Evolutionary conservation across 2,797 vertebrate species (phyloP), one percentile per base, ranked within the genome.

Genomic region (Hippoglossus hippoglossus): DNA sequence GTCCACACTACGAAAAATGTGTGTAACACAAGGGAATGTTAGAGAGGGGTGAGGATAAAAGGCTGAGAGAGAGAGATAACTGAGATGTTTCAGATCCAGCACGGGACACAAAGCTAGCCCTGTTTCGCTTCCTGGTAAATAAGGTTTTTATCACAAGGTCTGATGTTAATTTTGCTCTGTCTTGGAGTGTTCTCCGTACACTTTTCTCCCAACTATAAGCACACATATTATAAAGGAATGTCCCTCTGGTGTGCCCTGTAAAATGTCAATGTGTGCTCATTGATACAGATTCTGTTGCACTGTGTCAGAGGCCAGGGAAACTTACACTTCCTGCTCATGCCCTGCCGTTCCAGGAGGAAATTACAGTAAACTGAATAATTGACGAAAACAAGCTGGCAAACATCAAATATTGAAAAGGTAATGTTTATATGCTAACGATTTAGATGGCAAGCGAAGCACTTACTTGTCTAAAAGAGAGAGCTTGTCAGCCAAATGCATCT

Each of bases 321-420:
- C 59, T 5, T 71, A 85, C 67, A 88, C 84, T 91, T 90, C 83
- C 87, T 87, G 80, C 64, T 83, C 74, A 77, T 75, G 73, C 63
- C 73, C 79, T 50, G 73, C 58, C 58, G 64, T 72, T 88, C 83
- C 90, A 80, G 87, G 86, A 88, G 85, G 85, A 93, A 82, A 90
- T 93, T 91, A 91, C 91, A 92, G 87, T 72, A 28, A 78, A 66
- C 81, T 94, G 87, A 95, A 93, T 94, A 92, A 93, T 94, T 94
- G 92, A 94, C 87, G 83, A 91, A 94, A 94, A 94, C 92, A 95
- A 94, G 91, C 91, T 90, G 91, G 89, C 88, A 90, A 89, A 84
- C 85, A 94, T 93, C 77, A 94, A 92, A 93, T 92, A 94, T 94
- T 94, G 85, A 93, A 85, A 86, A 88, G 89, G 85, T 88, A 80